Conservation (phyloP, 37 sponge, comb jelly and placozoan genomes). For the Diacarnus erythraeanus region DNA sequence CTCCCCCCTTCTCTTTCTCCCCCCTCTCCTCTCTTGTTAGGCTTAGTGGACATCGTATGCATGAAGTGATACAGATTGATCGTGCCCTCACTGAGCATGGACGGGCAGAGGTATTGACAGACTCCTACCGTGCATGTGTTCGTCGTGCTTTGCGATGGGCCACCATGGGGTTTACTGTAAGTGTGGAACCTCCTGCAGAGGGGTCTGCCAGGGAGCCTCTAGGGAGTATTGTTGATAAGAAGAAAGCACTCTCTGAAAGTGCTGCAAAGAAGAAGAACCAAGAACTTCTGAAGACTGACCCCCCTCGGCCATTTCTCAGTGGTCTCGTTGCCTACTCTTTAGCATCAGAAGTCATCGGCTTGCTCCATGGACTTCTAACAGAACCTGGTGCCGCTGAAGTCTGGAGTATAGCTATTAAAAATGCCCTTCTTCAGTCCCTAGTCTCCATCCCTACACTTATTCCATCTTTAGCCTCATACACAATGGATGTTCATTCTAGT, state of each 20-base stretch:
- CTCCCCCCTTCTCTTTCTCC: neutral
- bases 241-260: conserved; percentile 73
- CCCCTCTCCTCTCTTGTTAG: conserved; percentile 9
- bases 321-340: conserved; percentile 93
- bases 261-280: conserved; percentile 91
- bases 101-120: conserved; percentile 77
- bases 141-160: conserved; percentile 88
- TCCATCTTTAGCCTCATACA: conserved; percentile 51
- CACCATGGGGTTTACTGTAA: conserved; percentile 82
- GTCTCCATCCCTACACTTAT: conserved; percentile 29
- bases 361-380: conserved; percentile 81
- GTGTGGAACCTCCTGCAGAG: conserved; percentile 76
- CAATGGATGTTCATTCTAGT: conserved; percentile 13
- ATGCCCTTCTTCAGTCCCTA: conserved; percentile 60
- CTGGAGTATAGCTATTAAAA: conserved; percentile 86
- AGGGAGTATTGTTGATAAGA: conserved; percentile 59
- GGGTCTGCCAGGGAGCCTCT: conserved; percentile 19
- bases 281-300: conserved; percentile 78
- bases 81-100: conserved; percentile 65
- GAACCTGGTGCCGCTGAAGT: conserved; percentile 70
- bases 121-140: conserved; percentile 67
- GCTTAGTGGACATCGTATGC: conserved; percentile 59
- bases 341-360: conserved; percentile 88
- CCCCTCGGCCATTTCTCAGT: conserved; percentile 93
- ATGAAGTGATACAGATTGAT: conserved; percentile 79